Evolutionary conservation across 30 jellyfish, hydroid and myxozoan genomes (phyloP), one percentile per base, ranked within the genome.

Genomic region (Cassiopea andromeda): DNA sequence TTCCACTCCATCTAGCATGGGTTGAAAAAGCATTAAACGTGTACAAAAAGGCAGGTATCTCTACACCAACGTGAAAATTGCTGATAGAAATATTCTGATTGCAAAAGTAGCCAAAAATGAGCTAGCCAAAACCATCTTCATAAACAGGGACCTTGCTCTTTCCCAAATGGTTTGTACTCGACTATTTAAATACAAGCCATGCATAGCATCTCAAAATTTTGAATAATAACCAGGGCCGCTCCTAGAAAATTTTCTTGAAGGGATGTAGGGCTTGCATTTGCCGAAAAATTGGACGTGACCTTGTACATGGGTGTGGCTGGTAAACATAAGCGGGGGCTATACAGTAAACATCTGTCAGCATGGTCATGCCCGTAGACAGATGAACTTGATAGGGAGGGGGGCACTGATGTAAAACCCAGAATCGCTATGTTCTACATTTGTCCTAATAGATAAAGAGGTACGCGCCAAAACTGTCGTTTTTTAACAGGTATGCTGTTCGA

Each of bases 1-100:
- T 85, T 85, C 49, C 85, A 90, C 70, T 69, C 82, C 87, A 64
- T 84, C 82, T 44, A 50, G 54, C 7, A 60, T 48, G 57, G 49
- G 57, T 78, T 12, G 38, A 27, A 27, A 27, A 27, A 27, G 38
- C 38, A 27, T 27, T 27, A 27, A 27, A 27, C 38, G 38, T 27
- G 38, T 27, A 27, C 38, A 14, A 50, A 46, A 15, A 50, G 77
- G 59, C 17, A 18, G 43, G 54, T 27, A 27, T 27, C 38, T 27
- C 0, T 13, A 48, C 82, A 17, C 61, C 61, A 18, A 12, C 76
- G 48, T 50, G 46, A n/a, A 78, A 15, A 50, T 54, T 0, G 75
- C 17, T 46, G 57, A 60, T 78, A 49, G 59, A 45, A 49, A 50
- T 27, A 27, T 27, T 27, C 38, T 27, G 38, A 27, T 27, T 27